These are phyloP conservation scores for Sarcophaga bullata DNA, from an alignment of 1,140 invertebrate genomes.

Conservation along the genomic window DNA sequence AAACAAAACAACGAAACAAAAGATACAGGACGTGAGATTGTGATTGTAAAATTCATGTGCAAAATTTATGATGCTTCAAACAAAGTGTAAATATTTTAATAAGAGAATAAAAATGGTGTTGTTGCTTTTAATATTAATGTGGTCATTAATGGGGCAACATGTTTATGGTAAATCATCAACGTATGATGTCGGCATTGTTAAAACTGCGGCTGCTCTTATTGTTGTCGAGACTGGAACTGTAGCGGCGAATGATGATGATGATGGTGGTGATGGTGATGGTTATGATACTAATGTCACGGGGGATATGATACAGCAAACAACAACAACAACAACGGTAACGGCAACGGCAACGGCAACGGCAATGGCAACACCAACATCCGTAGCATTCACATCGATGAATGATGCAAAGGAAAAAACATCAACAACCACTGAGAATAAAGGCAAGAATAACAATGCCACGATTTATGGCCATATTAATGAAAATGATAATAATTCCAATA, in stretches of 20 bases:
- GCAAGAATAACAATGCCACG: slow-evolving; percentile 20
- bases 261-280: slow-evolving; percentile 2
- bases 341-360: not conserved
- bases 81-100: slow-evolving; percentile 45
- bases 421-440: not conserved
- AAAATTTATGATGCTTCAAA: slow-evolving; percentile 40
- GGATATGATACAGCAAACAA: not conserved
- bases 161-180: slow-evolving; percentile 27
- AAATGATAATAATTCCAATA: slow-evolving; percentile 20
- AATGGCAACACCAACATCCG: not conserved
- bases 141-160: slow-evolving; percentile 42
- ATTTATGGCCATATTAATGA: slow-evolving; percentile 37
- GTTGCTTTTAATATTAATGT: slow-evolving; percentile 46
- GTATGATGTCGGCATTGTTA: slow-evolving; percentile 14
- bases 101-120: slow-evolving; percentile 43
- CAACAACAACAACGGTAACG: not conserved
- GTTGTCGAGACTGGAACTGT: not conserved
- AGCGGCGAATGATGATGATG: not conserved
- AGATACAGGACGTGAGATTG: not conserved
- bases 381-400: too few relatives aligned
- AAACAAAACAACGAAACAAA: not conserved
- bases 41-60: not conserved
- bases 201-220: not conserved
- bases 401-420: not conserved
- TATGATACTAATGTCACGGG: slow-evolving; percentile 7